Conservation (phyloP, 2,797 vertebrate species). For the Limnodromus scolopaceus region DNA sequence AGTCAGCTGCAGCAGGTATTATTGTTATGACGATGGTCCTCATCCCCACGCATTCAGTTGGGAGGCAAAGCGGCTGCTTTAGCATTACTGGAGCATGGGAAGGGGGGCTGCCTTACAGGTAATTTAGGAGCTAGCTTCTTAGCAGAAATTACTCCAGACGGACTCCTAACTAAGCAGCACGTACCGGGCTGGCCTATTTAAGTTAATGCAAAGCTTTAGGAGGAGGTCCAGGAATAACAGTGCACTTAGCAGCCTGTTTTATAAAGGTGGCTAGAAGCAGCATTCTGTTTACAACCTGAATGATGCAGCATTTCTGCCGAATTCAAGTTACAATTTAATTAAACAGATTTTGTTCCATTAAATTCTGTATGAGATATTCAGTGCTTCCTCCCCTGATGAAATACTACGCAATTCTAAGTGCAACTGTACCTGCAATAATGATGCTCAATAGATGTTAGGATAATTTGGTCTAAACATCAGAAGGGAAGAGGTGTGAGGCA, state of each 20-base stretch:
- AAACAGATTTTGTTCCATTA: slow-evolving; percentile 5
- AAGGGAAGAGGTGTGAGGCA: background rate
- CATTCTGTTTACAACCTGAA: background rate
- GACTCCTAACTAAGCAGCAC: background rate
- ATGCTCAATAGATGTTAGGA: background rate
- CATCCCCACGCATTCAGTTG: background rate
- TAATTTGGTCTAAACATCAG: background rate
- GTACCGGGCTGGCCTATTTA: background rate
- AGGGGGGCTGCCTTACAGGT: background rate
- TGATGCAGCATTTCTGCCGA: background rate
- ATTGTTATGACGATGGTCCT: background rate
- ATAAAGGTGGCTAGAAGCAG: background rate
- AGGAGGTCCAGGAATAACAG: background rate
- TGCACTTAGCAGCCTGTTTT: background rate
- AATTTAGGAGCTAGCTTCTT: background rate
- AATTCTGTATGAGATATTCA: background rate
- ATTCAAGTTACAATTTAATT: background rate
- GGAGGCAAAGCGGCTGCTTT: background rate
- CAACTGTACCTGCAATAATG: background rate
- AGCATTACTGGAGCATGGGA: background rate
- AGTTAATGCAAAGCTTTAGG: background rate
- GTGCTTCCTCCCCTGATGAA: background rate
- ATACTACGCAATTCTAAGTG: background rate
- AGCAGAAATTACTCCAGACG: background rate
- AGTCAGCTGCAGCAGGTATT: slow-evolving; percentile 27